A percentile compares a stretch with the other conserved stretches of the same genome.
phyloP scores from a whole-genome alignment of 1,140 invertebrate genomes.

The Cydia fagiglandana region DNA sequence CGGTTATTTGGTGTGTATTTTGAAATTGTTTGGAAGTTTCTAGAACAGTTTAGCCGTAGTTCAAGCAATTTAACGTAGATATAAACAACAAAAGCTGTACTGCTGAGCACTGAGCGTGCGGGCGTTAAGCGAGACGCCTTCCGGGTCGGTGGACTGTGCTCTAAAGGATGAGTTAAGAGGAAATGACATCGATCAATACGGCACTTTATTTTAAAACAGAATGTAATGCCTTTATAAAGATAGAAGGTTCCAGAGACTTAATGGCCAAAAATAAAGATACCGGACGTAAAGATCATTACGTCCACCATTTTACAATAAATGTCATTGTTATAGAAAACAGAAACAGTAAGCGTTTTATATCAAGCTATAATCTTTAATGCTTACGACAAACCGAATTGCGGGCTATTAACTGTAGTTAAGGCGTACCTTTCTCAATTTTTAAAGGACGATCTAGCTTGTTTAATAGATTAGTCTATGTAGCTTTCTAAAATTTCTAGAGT shows the following conservation, averaged over 20 bases:
- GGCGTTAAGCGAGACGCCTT: not conserved
- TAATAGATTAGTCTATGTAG: not conserved
- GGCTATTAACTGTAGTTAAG: not conserved
- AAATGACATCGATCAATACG: constrained; percentile 21
- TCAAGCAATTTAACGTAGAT: not conserved
- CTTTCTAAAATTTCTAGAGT: not conserved
- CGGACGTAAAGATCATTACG: constrained; percentile 1
- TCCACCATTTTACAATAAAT: not conserved
- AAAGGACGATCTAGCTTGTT: not conserved
- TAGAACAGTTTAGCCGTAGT: not conserved
- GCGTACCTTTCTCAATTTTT: not conserved
- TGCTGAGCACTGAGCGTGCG: not conserved
- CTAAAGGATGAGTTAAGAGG: constrained; percentile 25
- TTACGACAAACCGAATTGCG: constrained; percentile 2
- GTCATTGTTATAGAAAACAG: not conserved
- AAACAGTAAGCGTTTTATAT: constrained; percentile 7
- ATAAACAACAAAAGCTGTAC: not conserved
- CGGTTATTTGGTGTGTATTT: constrained; percentile 8
- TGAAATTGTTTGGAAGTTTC: constrained; percentile 17
- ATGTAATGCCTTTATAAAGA: not conserved
- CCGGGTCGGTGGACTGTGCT: constrained; percentile 12
- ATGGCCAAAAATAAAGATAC: constrained; percentile 7
- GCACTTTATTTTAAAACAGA: not conserved
- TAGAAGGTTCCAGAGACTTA: not conserved
- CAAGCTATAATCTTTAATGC: constrained; percentile 9